These are phyloP conservation scores for Triplophysa siluroides DNA, from an alignment of 2,113 vertebrate genomes.

Conservation along the genomic window DNA sequence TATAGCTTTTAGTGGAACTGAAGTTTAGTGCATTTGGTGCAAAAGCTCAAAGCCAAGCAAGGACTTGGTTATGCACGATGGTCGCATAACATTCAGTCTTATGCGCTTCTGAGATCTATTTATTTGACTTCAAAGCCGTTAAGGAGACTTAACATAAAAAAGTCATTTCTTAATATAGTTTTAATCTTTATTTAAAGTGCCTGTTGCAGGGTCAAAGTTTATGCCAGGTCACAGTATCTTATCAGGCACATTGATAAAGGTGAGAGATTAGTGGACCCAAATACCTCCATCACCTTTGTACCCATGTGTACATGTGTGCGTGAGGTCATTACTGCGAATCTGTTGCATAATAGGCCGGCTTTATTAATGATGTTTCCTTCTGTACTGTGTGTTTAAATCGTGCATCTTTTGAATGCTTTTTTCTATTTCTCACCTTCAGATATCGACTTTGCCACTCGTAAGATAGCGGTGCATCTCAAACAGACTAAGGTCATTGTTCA, in stretches of 20 bases:
- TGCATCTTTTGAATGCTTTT: background rate
- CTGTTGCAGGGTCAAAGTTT: slow-evolving; percentile 14
- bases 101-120: background rate
- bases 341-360: slow-evolving; percentile 9
- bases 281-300: background rate
- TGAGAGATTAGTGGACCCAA: background rate
- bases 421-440: slow-evolving; percentile 66
- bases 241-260: slow-evolving; percentile 7
- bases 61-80: background rate
- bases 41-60: background rate
- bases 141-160: too few species aligned
- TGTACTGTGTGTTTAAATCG: too few species aligned
- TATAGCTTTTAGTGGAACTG: background rate
- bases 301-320: background rate
- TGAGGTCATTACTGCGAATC: background rate
- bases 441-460: slow-evolving; percentile 95
- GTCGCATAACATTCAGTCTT: background rate
- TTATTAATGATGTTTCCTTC: background rate
- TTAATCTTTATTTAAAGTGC: background rate
- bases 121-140: background rate
- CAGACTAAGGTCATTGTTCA: slow-evolving; percentile 91
- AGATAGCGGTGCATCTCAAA: slow-evolving; percentile 83
- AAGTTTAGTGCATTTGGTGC: too few species aligned
- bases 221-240: background rate
- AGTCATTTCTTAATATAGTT: too few species aligned